Evolutionary conservation across 2,113 vertebrate genomes (phyloP), one percentile per base, ranked within the genome.

Genomic region (Rhagologus leucostigma): DNA sequence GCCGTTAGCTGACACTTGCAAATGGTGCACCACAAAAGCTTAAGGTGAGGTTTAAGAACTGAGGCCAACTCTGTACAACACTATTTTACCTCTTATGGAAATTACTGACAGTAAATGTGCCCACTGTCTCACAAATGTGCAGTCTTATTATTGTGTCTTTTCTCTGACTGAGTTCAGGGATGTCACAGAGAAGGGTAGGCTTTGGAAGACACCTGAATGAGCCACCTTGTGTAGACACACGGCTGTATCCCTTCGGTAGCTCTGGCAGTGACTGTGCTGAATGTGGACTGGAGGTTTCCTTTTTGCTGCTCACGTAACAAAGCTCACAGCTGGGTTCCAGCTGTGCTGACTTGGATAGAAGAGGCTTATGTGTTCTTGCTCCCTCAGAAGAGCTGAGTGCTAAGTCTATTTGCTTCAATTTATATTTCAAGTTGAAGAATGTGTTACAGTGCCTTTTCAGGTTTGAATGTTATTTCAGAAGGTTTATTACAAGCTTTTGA

Each of bases 221-320:
- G 24, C 47, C 11, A 26, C 75, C 84, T 41, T 1, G 0, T 78
- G 17, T 27, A 27, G 35, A 50, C 35, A 5, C 2, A 24, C 2
- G 11, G 37, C 77, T 78, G 24, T 13, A 35, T 84, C 47, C 39
- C 47, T 39, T 70, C 0, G 0, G 39, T n/a, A 73, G 75, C 75
- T 84, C 35, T 78, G 49, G 26, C 50, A 89, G 6, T 5, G 6
- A 13, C 50, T 70, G 32, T 70, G 55, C 47, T 84, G 46, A 57
- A 70, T 1, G 2, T 37, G 42, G 17, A 23, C 33, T 65, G n/a
- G 32, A 67, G 52, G 42, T 20, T 81, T 65, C 21, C 22, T 35
- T 79, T 76, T 44, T 84, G 50, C 71, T 60, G 44, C 32, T 52
- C 7, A 0, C 41, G 22, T 39, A 37, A n/a, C 27, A 69, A 52